These are phyloP conservation scores for Aegithalos caudatus DNA, from an alignment of 2,113 vertebrate species.

Conservation along the genomic window DNA sequence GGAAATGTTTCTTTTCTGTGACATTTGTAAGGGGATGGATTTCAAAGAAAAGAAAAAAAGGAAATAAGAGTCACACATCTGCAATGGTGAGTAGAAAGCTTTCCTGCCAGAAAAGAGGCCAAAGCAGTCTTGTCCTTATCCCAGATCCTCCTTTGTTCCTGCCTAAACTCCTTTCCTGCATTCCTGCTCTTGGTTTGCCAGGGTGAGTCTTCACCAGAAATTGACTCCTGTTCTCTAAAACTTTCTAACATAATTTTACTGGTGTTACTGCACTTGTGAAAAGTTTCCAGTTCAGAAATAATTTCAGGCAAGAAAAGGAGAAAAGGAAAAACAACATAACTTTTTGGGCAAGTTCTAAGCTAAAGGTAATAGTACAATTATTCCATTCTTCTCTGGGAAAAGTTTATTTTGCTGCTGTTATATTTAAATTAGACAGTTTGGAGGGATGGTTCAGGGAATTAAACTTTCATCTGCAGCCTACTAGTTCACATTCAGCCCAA, in stretches of 20 bases:
- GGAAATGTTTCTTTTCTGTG: neutral
- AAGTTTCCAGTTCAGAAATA: neutral
- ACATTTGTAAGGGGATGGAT: neutral
- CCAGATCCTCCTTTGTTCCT: neutral
- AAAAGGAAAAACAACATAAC: neutral
- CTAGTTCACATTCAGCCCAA: neutral
- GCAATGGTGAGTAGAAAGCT: neutral
- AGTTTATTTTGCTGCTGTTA: conserved; percentile 47
- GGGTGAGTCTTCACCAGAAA: neutral
- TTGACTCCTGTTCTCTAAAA: neutral
- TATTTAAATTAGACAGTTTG: conserved; percentile 47
- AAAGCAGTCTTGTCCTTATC: neutral
- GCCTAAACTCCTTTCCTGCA: neutral
- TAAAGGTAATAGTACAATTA: neutral
- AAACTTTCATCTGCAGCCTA: conserved; percentile 36
- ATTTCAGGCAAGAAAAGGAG: neutral
- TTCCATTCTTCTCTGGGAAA: neutral
- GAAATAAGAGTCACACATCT: neutral
- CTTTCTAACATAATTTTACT: neutral
- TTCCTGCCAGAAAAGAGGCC: neutral
- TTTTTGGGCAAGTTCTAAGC: neutral
- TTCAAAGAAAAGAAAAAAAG: too few relatives aligned
- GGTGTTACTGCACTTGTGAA: neutral
- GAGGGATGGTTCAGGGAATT: conserved; percentile 34
- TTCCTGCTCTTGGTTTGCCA: neutral